These are phyloP conservation scores for Eupithecia subfuscata DNA, from an alignment of 2,888 invertebrate genomes.

Conservation along the genomic window DNA sequence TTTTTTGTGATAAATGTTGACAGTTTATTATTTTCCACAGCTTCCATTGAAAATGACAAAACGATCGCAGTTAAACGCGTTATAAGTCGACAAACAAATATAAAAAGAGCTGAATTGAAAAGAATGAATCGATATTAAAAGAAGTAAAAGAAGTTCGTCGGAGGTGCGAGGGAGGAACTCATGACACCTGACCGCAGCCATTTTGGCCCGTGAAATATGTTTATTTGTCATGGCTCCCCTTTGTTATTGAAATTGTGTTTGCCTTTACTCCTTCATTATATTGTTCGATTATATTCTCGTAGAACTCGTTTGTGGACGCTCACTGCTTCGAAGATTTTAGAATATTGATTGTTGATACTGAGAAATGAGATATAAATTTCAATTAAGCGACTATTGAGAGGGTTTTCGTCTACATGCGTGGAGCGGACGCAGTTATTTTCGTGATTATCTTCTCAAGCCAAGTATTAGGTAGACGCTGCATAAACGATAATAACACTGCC, in stretches of 20 bases:
- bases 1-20: background rate
- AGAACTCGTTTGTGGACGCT: slow-evolving; percentile 79
- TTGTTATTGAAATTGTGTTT: slow-evolving; percentile 84
- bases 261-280: slow-evolving; percentile 84
- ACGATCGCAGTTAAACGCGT: slow-evolving; percentile 40
- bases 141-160: slow-evolving; percentile 67
- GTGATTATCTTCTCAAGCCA: slow-evolving; percentile 72
- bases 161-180: slow-evolving; percentile 60
- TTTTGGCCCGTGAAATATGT: slow-evolving; percentile 84
- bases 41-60: slow-evolving; percentile 33
- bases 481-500: slow-evolving; percentile 61
- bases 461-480: slow-evolving; percentile 43
- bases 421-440: slow-evolving; percentile 68
- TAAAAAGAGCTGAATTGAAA: slow-evolving; percentile 67
- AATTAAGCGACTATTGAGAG: slow-evolving; percentile 79
- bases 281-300: slow-evolving; percentile 81
- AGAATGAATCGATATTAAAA: slow-evolving; percentile 79
- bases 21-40: background rate
- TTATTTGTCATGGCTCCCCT: slow-evolving; percentile 82
- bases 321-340: slow-evolving; percentile 78
- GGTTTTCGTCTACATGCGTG: slow-evolving; percentile 62
- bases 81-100: slow-evolving; percentile 59
- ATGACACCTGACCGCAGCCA: slow-evolving; percentile 84
- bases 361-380: slow-evolving; percentile 84
- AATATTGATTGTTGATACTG: slow-evolving; percentile 84